Conservation (phyloP, 2,888 invertebrate genomes). For the Drosophila testacea region DNA sequence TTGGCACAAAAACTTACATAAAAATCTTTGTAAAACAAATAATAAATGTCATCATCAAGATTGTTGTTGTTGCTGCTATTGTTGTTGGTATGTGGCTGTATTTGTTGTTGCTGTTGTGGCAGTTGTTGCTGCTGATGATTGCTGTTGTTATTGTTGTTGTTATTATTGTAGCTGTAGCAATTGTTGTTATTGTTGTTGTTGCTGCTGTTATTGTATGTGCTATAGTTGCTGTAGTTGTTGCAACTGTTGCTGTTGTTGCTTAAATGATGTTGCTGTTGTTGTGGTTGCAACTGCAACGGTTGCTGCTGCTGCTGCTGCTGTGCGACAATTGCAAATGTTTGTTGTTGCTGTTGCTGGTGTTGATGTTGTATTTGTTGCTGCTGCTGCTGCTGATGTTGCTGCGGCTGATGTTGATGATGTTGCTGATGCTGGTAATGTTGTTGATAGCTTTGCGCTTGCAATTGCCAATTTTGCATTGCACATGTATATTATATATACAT, state of each 20-base stretch:
- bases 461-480: slow-evolving; percentile 84
- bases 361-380: slow-evolving; percentile 32
- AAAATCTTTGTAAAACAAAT: slow-evolving; percentile 84
- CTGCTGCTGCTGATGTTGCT: slow-evolving; percentile 14
- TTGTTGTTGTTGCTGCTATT: slow-evolving; percentile 70
- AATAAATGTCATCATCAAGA: slow-evolving; percentile 81
- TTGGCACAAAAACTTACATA: slow-evolving; percentile 79
- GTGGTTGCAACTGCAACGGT: slow-evolving; percentile 45
- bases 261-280: slow-evolving; percentile 21
- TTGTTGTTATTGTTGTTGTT: slow-evolving; percentile 38
- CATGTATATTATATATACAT: slow-evolving; percentile 57
- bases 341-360: slow-evolving; percentile 37
- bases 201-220: slow-evolving; percentile 40
- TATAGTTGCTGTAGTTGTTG: slow-evolving; percentile 33
- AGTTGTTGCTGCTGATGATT: slow-evolving; percentile 42
- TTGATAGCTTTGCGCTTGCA: slow-evolving; percentile 76
- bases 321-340: slow-evolving; percentile 52
- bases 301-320: slow-evolving; percentile 71
- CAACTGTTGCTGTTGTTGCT: slow-evolving; percentile 55
- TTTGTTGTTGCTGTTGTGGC: slow-evolving; percentile 34
- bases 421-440: slow-evolving; percentile 61
- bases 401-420: slow-evolving; percentile 32
- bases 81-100: slow-evolving; percentile 51
- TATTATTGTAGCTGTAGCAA: slow-evolving; percentile 22
- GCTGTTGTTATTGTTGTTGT: slow-evolving; percentile 27